Evolutionary conservation across 2,888 invertebrate genomes (phyloP).

Genomic region (Acleris sparsana): DNA sequence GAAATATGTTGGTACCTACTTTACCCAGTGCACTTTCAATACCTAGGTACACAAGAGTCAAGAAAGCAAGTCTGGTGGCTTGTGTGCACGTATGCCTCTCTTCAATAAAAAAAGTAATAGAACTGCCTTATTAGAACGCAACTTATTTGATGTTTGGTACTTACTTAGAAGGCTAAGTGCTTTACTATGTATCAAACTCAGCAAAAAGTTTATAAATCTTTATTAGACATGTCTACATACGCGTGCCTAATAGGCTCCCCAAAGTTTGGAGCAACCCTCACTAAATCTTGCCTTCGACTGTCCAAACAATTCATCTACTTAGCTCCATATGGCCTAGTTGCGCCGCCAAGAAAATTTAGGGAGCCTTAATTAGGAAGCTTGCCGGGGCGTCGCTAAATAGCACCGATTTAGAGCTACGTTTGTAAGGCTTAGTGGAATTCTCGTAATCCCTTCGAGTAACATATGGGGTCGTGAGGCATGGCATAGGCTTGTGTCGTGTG

Average conservation of each 20-base stretch:
- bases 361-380: conserved; percentile 68
- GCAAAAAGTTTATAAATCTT: conserved; percentile 11
- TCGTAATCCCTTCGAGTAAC: conserved; percentile 51
- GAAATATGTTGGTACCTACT: not conserved
- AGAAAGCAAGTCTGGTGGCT: too few species aligned
- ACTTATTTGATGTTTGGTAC: not conserved
- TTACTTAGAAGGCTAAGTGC: conserved; percentile 9
- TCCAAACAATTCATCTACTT: conserved; percentile 64
- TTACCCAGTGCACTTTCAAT: too few species aligned
- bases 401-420: conserved; percentile 69
- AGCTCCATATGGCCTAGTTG: conserved; percentile 54
- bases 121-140: too few species aligned
- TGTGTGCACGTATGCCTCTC: too few species aligned
- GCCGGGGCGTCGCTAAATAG: conserved; percentile 65
- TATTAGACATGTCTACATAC: conserved; percentile 9
- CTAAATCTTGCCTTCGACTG: conserved; percentile 59
- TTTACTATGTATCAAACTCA: conserved; percentile 12
- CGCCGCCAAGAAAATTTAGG: conserved; percentile 73
- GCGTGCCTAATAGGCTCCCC: conserved; percentile 27
- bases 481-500: not conserved
- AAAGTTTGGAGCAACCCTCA: conserved; percentile 52
- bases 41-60: too few species aligned
- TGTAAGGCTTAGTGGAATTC: conserved; percentile 64
- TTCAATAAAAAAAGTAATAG: too few species aligned
- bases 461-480: conserved; percentile 15